Evolutionary conservation across 2,113 vertebrate species (phyloP), one percentile per base, ranked within the genome.

Genomic region (Planiliza haematocheilus): DNA sequence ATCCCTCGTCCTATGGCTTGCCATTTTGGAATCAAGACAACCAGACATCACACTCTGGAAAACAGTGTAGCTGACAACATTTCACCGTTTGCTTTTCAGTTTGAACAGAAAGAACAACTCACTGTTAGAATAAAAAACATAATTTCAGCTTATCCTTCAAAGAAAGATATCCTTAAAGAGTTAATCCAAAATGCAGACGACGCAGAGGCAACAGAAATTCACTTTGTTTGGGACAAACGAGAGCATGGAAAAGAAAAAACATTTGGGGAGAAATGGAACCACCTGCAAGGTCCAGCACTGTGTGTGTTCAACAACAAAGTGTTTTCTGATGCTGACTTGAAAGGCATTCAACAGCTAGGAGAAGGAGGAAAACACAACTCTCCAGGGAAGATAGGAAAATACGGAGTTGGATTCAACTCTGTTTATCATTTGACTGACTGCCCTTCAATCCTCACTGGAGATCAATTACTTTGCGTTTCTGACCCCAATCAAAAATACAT

Each of bases 341-440:
- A 64, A 18, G 95, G 95, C 14, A 96, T 96, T 87, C 95, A 96
- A 41, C 79, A 45, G 17, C 86, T 96, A 20, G 95, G 95, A 9
- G 81, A 93, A 78, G 95, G 95, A 55, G 89, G 94, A 70, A 96
- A 96, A 75, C 88, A 64, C 56, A 84, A 73, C 13, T 58, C 45
- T 50, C 83, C 86, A 65, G 94, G 94, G 8, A 94, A 92, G 72
- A 95, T 87, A 17, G 95, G 95, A 11, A 95, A 95, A 82, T 96
- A 94, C 2, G 95, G 95, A 60, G 78, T 96, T 67, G 95, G 95
- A 34, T 96, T 96, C 79, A 96, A 90, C 81, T 94, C 94, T 38
- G 94, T 96, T 73, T 96, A 93, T 82, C 94, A 95, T 81, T 87
- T 95, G 43, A 96, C 95, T 39, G 95, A 96, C 66, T 96, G 95